phyloP scores from a whole-genome alignment of 2,113 vertebrate species.

The Pedetes capensis region DNA sequence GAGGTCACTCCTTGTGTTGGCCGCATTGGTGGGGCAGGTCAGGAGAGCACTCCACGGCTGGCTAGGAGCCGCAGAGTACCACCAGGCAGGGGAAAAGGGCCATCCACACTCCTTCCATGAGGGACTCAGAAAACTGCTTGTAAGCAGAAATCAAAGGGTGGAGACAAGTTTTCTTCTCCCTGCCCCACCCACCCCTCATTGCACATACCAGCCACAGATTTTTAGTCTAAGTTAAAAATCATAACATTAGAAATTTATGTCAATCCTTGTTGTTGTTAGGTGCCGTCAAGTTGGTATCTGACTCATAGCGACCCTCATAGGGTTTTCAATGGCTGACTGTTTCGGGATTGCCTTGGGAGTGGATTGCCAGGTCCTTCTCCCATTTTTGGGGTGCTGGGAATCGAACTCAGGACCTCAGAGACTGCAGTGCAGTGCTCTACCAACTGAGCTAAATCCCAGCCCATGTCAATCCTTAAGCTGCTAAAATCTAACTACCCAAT shows the following conservation, averaged over 20 bases:
- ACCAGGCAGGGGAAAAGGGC: not conserved
- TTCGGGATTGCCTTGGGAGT: no score
- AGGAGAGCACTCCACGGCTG: no score
- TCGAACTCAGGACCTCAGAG: no score
- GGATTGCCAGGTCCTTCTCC: no score
- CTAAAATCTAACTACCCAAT: not conserved
- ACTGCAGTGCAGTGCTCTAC: no score
- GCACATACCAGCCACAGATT: not conserved
- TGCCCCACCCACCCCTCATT: fast-evolving
- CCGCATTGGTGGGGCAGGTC: not conserved
- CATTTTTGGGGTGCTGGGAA: no score
- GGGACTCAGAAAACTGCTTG: not conserved
- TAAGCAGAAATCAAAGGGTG: not conserved
- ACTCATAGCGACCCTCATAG: no score
- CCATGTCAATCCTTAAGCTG: not conserved
- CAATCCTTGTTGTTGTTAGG: no score
- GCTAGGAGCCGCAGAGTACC: no score
- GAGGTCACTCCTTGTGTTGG: not conserved
- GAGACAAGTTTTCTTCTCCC: not conserved
- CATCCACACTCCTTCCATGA: fast-evolving
- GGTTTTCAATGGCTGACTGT: no score
- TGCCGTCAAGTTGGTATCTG: no score
- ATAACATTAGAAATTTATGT: not conserved
- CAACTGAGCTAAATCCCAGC: no score
- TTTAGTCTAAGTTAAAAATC: not conserved